Evolutionary conservation across 2,797 vertebrate species (phyloP).

Genomic region (Meda fulgida): DNA sequence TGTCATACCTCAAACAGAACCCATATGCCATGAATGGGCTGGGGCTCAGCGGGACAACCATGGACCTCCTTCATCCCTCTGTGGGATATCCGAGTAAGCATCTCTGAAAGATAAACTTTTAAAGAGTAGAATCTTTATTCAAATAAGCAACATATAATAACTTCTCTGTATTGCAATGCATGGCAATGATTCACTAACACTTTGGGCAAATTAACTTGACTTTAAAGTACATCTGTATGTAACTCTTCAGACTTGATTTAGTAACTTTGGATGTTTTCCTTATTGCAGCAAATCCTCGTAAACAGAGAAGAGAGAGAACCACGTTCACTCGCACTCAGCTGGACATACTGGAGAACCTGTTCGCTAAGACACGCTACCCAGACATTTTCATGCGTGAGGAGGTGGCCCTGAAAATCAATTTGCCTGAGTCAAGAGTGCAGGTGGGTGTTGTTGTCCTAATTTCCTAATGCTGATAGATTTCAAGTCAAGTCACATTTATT

Average conservation of each 20-base stretch:
- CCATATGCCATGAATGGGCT: conserved; percentile 94
- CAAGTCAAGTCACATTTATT: not conserved
- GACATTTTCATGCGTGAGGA: conserved; percentile 95
- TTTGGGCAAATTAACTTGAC: not conserved
- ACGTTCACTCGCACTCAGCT: conserved; percentile 92
- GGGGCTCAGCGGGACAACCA: conserved; percentile 87
- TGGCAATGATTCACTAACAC: not conserved
- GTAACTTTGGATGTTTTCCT: not conserved
- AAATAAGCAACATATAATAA: not conserved
- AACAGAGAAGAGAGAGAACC: conserved; percentile 93
- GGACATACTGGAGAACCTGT: conserved; percentile 89
- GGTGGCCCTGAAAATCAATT: conserved; percentile 93
- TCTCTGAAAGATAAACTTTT: not conserved
- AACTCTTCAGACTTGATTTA: not conserved
- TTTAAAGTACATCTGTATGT: not conserved
- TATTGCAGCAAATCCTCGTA: conserved; percentile 85
- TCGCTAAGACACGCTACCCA: conserved; percentile 90
- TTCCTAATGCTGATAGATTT: conserved; percentile 49
- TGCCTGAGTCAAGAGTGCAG: conserved; percentile 95
- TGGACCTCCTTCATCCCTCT: conserved; percentile 93
- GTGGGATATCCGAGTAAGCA: conserved; percentile 89
- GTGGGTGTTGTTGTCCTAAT: conserved; percentile 67
- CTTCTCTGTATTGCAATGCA: not conserved
- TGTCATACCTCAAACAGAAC: conserved; percentile 96
- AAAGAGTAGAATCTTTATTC: not conserved